A percentile compares a stretch with the other conserved stretches of the same genome.
Conservation (phyloP, 2,888 invertebrate species). For the Eudasyphora cyanicolor region DNA sequence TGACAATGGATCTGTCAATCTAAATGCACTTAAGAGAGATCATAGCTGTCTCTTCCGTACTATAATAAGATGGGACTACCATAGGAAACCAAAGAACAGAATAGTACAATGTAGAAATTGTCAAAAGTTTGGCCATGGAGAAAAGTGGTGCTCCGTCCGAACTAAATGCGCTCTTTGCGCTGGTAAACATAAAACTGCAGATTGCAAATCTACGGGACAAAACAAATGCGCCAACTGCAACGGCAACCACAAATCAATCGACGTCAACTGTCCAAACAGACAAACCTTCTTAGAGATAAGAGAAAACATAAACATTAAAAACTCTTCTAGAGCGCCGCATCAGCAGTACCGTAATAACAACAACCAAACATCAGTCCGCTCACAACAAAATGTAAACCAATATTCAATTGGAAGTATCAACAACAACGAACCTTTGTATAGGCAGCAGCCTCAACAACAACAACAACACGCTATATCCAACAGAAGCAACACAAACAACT, state of each 20-base stretch:
- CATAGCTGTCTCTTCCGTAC: slow-evolving; percentile 55
- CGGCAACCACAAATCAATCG: slow-evolving; percentile 49
- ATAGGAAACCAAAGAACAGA: slow-evolving; percentile 55
- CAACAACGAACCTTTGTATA: too few relatives aligned
- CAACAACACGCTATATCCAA: not conserved
- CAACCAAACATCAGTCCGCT: not conserved
- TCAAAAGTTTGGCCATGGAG: slow-evolving; percentile 61
- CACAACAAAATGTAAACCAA: not conserved
- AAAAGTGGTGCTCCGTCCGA: slow-evolving; percentile 49
- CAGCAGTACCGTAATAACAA: not conserved
- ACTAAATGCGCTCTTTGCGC: slow-evolving; percentile 50
- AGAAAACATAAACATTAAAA: not conserved
- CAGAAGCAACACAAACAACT: not conserved
- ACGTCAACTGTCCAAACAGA: slow-evolving; percentile 45
- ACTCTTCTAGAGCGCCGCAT: not conserved
- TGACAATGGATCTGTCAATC: slow-evolving; percentile 31
- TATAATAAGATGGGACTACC: slow-evolving; percentile 50
- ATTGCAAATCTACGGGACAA: slow-evolving; percentile 35
- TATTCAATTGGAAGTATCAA: not conserved
- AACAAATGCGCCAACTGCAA: slow-evolving; percentile 59
- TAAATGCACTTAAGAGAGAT: slow-evolving; percentile 35
- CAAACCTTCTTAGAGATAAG: slow-evolving; percentile 40
- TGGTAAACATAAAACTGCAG: slow-evolving; percentile 56
- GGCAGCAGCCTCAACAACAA: not conserved
- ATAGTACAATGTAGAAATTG: slow-evolving; percentile 59